Percentiles rank a stretch among this genome's conserved stretches.
Conservation (phyloP, 2,113 vertebrate species). For the Aix galericulata region DNA sequence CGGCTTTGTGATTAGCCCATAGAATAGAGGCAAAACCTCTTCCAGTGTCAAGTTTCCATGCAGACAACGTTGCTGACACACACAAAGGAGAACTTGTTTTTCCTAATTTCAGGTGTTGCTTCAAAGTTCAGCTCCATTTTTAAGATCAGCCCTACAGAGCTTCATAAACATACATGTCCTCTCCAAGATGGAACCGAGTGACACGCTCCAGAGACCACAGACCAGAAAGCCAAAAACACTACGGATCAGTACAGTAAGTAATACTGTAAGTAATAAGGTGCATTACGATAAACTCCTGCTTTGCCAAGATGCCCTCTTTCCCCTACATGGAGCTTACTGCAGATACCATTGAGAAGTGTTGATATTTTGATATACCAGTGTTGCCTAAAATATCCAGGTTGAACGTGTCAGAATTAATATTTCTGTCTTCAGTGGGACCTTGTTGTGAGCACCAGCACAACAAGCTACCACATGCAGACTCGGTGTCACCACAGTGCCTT, state of each 20-base stretch:
- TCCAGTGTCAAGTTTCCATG: background rate
- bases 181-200: accelerated
- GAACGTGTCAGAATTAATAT: background rate
- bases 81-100: background rate
- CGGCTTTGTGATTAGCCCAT: background rate
- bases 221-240: background rate
- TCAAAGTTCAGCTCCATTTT: background rate
- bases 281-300: accelerated
- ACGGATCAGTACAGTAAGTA: accelerated
- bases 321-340: accelerated
- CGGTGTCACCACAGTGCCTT: background rate
- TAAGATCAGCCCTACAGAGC: background rate
- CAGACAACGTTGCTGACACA: accelerated
- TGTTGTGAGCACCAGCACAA: background rate
- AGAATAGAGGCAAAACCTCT: background rate
- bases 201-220: background rate
- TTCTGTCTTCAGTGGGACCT: background rate
- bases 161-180: background rate
- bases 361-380: background rate
- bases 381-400: background rate
- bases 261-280: background rate
- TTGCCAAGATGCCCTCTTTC: background rate
- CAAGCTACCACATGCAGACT: background rate
- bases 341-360: accelerated
- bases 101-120: background rate